Percentiles rank a stretch among this genome's conserved stretches.
Conservation (phyloP, 2,797 vertebrate species). For the Choloepus didactylus region DNA sequence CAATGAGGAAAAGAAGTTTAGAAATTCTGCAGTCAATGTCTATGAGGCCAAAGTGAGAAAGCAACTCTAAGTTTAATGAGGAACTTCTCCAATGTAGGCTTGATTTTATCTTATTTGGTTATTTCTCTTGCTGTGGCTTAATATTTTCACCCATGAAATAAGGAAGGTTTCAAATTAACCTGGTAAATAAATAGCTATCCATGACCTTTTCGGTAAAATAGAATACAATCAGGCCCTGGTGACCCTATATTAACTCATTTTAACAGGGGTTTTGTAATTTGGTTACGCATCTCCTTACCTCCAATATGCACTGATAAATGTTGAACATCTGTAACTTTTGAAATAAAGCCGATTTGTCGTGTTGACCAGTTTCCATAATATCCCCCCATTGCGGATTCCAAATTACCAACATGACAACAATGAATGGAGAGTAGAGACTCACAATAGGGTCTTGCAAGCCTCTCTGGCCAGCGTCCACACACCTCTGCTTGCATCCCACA, state of each 20-base stretch:
- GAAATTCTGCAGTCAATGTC: neutral
- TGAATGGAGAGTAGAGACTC: neutral
- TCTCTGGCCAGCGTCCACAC: neutral
- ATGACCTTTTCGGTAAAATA: neutral
- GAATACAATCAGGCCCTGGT: neutral
- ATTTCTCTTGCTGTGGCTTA: neutral
- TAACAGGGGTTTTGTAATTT: neutral
- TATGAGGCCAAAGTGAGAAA: neutral
- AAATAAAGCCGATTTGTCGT: neutral
- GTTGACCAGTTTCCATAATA: neutral
- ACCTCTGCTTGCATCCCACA: neutral
- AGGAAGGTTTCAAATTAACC: neutral
- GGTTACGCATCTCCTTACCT: neutral
- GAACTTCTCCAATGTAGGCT: neutral
- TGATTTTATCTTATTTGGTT: constrained; percentile 8
- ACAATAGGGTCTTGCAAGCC: too few species aligned
- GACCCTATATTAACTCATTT: constrained; percentile 10
- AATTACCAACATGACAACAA: neutral
- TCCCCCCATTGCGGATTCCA: neutral
- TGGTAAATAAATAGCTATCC: neutral
- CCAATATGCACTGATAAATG: neutral
- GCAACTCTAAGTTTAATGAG: neutral
- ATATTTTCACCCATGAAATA: neutral
- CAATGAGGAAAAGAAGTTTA: neutral
- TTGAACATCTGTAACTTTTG: neutral